A percentile compares a stretch with the other conserved stretches of the same genome.
Conservation (phyloP, 2,888 invertebrate species). For the Mellilla xanthometata region DNA sequence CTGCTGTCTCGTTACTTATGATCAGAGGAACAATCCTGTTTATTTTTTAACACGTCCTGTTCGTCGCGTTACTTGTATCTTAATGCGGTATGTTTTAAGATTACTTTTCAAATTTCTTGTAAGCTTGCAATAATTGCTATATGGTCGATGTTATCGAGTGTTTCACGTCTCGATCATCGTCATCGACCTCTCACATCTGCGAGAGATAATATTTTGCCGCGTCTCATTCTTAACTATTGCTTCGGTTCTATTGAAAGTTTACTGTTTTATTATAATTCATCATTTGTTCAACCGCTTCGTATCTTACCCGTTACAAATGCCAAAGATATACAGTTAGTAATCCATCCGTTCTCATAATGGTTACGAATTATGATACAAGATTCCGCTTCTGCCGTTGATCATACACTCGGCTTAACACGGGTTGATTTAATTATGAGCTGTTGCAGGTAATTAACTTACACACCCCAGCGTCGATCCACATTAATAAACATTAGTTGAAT, state of each 20-base stretch:
- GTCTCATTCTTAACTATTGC: no score
- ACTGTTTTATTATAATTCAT: no score
- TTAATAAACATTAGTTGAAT: slow-evolving; percentile 28
- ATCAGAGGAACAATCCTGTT: slow-evolving; percentile 44
- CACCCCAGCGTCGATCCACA: slow-evolving; percentile 19
- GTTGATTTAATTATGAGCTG: slow-evolving; percentile 23
- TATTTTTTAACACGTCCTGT: slow-evolving; percentile 31
- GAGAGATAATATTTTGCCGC: no score
- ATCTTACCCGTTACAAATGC: no score
- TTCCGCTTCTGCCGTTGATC: slow-evolving; percentile 8
- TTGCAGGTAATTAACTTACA: slow-evolving; percentile 22
- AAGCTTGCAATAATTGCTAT: no score
- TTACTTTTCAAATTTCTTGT: no score
- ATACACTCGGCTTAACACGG: slow-evolving; percentile 21
- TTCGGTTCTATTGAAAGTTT: no score
- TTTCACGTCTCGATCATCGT: no score
- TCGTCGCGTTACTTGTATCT: slow-evolving; percentile 1
- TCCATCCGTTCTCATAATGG: background rate
- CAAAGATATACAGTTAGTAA: background rate
- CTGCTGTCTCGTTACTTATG: slow-evolving; percentile 62
- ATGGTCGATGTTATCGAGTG: no score
- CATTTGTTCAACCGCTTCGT: no score
- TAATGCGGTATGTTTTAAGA: no score
- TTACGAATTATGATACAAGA: background rate
- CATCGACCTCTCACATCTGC: no score